Evolutionary conservation across 2,888 invertebrate genomes (phyloP), one percentile per base, ranked within the genome.

Genomic region (Diachrysia chrysitis): DNA sequence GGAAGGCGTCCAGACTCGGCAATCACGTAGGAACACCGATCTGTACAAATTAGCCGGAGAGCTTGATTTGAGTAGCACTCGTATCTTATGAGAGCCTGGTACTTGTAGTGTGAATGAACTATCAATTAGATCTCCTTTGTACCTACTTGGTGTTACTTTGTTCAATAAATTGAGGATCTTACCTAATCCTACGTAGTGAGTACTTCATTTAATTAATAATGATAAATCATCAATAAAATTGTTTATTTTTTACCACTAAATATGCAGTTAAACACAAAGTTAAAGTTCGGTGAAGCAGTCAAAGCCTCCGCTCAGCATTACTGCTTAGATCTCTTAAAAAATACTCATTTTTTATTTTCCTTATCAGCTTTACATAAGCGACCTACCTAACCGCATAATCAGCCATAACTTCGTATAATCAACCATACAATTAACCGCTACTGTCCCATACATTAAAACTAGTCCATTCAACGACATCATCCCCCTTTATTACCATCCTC

Each of bases 401-500:
- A 37, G 21, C 25, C 48, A 54, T 35, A 55, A 56, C 19, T 53
- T 9, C 14, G 23, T 42, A 58, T 66, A 64, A 69, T 71, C 67
- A 70, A 60, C 42, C 46, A 35, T 35, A 62, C 59, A 76, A 69
- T 80, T 64, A 80, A 76, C 63, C 65, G 48, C 29, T 53, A 23
- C 69, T 56, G 42, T 23, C 63, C 69, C 55, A n/a, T 58, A 53
- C 67, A 62, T 55, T 62, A 63, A 63, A 71, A 69, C 66, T 56
- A 73, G 69, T 80, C 64, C 56, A 63, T 37, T 64, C 42, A 37
- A 55, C 23, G 62, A 69, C 61, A 79, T 79, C 66, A 65, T 48
- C 73, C 48, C 53, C 53, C 69, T 75, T 80, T 79, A 78, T 78
- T 62, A 66, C 66, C 32, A n/a, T 42, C 57, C 57, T 56, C 71